phyloP scores from a whole-genome alignment of 2,797 vertebrate species.

The Poecilia gillii region DNA sequence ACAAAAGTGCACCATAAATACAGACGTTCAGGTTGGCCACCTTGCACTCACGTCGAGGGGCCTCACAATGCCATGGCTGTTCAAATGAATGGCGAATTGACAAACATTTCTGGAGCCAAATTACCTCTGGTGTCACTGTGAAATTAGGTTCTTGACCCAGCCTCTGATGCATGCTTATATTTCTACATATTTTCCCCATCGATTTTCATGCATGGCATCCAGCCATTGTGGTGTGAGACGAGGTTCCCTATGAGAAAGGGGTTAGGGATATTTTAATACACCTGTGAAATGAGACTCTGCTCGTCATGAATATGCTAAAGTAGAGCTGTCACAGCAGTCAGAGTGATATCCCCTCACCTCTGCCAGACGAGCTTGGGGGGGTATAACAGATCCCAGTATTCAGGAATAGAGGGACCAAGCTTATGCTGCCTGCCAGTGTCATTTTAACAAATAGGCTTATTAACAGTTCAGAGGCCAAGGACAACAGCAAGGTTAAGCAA shows the following conservation, averaged over 20 bases:
- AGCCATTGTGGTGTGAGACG: conserved; percentile 86
- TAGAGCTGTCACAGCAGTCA: conserved; percentile 91
- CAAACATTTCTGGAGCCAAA: conserved; percentile 98
- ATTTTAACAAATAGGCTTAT: conserved; percentile 84
- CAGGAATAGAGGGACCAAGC: conserved; percentile 66
- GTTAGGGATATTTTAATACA: conserved; percentile 96
- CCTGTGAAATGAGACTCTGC: conserved; percentile 93
- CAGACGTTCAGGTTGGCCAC: conserved; percentile 94
- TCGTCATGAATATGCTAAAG: conserved; percentile 96
- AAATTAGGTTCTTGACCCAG: conserved; percentile 99
- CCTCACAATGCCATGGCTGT: conserved; percentile 84
- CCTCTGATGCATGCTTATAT: conserved; percentile 98
- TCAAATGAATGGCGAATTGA: conserved; percentile 97
- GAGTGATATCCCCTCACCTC: conserved; percentile 89
- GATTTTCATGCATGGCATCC: conserved; percentile 92
- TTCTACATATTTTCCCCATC: conserved; percentile 94
- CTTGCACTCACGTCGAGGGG: conserved; percentile 87
- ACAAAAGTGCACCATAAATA: conserved; percentile 99
- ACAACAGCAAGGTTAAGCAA: conserved; percentile 77
- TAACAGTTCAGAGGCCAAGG: conserved; percentile 82
- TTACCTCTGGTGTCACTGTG: conserved; percentile 96
- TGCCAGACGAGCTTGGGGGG: conserved; percentile 69
- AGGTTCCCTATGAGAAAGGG: conserved; percentile 87
- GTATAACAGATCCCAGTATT: conserved; percentile 68
- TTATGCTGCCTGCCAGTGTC: conserved; percentile 78